Base-by-base conservation (phyloP, 2,113 vertebrate genomes). In the Triplophysa dalaica region DNA sequence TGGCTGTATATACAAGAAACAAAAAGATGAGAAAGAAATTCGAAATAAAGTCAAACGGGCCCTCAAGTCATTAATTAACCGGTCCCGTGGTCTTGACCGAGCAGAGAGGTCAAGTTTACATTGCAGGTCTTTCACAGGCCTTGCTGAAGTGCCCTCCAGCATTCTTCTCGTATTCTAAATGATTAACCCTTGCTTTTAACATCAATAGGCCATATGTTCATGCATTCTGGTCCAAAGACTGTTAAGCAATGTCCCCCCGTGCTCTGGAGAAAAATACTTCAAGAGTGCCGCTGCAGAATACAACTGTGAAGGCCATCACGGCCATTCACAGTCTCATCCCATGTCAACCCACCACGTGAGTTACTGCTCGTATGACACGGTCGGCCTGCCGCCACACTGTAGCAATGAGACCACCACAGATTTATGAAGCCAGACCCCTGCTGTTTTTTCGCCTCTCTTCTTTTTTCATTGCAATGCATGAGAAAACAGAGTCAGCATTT, bases 231-330 rank as follows among this genome's bases (percentile, higher is more conserved):
- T 75, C 56, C 21, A 45, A 43, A 75, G 21, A 11, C 70, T 61
- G 70, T 12, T 61, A 56, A 74, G 70, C 33, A 43, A 6, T 61
- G 54, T 74, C 33, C 56, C 38, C 3, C 29, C 54, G 5, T 74
- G n/a, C 29, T 33, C 26, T n/a, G 64, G 43, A 33, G 45, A 13
- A 29, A 52, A 29, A 43, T 26, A 13, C 17, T 62, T 56, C 29
- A 33, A 41, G 21, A 61, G 75, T 50, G 78, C 38, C 54, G 38
- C 78, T 86, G 81, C 86, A 82, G 75, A 81, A 83, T 64, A 82
- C 70, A 66, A 75, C 75, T 43, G 54, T 86, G 88, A 91, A 91
- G 90, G 90, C 89, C 91, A 90, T 88, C 86, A 56, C 85, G 72
- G 80, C 87, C 86, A 87, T 91, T 90, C 90, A 87, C 85, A 84